Evolutionary conservation across 2,797 vertebrate species (phyloP), one percentile per base, ranked within the genome.

Genomic region (Chromis chromis): DNA sequence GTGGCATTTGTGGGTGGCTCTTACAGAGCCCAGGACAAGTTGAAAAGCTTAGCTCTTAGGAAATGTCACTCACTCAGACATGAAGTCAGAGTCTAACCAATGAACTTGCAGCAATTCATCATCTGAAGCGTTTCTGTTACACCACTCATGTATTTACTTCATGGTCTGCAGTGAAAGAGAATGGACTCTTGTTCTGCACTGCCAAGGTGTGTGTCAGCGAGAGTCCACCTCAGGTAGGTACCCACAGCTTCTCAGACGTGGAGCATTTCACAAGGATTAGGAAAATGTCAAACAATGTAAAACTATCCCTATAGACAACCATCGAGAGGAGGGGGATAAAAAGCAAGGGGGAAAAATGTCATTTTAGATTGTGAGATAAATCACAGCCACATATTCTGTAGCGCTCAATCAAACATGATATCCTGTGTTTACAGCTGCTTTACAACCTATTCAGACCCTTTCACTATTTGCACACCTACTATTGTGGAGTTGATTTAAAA

Each of bases 251-350:
- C 57, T 74, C 65, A 87, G 89, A 87, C 67, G 66, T 78, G 72
- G 65, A 88, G 74, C 79, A 62, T 93, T 93, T 93, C 79, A 88
- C 74, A 79, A 50, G 69, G 77, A 78, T 88, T 71, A 79, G 74
- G 74, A 74, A 92, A 94, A 94, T 92, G 93, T 94, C 93, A 94
- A 93, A 91, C 89, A 91, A 83, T 77, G 91, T 92, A 93, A 94
- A 90, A 81, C 84, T 86, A 92, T 92, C 84, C 82, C 31, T 57
- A 49, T 24, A 78, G 69, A 79, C 63, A 61, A 73, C 57, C 65
- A 79, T 76, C 69, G 56, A 46, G 4, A 36, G 17, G 2, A 54
- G 42, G 54, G 11, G 54, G 11, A 61, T n/a, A 56, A 71, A 79
- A 22, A 49, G 42, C 21, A 1, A 49, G 36, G 46, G 58, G 46